Evolutionary conservation across 2,797 vertebrate species (phyloP).

Genomic region (Melanotaenia maccullochi): DNA sequence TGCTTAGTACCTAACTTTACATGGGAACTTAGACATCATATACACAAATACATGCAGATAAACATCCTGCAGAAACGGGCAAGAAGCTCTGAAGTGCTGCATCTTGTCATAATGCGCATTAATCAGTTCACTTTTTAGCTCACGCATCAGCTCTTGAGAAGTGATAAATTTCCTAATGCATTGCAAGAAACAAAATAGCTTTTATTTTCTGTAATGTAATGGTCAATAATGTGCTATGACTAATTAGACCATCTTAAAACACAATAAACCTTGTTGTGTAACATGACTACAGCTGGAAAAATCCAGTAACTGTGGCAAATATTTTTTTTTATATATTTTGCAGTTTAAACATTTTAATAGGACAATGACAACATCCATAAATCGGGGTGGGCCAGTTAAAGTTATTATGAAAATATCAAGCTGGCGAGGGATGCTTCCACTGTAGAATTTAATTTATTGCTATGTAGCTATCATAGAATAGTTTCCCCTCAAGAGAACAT

Average conservation of each 20-base stretch:
- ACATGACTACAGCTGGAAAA: neutral
- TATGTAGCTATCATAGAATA: neutral
- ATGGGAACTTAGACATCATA: too few relatives aligned
- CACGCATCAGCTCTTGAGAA: neutral
- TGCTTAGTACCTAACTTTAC: too few relatives aligned
- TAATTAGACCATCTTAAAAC: neutral
- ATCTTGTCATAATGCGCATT: neutral
- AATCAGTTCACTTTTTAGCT: neutral
- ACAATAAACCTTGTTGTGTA: neutral
- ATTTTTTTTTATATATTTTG: neutral
- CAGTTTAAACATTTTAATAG: neutral
- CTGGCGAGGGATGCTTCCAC: neutral
- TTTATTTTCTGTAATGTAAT: too few relatives aligned
- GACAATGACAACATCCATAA: slow-evolving; percentile 3
- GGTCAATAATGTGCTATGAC: too few relatives aligned
- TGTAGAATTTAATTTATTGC: neutral
- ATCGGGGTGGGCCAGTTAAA: slow-evolving; percentile 8
- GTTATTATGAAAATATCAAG: slow-evolving; percentile 15
- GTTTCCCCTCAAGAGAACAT: neutral
- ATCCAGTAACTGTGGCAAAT: neutral
- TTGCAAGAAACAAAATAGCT: too few relatives aligned
- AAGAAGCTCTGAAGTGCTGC: neutral
- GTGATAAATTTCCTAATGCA: too few relatives aligned
- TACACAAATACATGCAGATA: too few relatives aligned
- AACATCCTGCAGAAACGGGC: too few relatives aligned